Evolutionary conservation across 2,113 vertebrate genomes (phyloP).

Genomic region (Serinus canaria): DNA sequence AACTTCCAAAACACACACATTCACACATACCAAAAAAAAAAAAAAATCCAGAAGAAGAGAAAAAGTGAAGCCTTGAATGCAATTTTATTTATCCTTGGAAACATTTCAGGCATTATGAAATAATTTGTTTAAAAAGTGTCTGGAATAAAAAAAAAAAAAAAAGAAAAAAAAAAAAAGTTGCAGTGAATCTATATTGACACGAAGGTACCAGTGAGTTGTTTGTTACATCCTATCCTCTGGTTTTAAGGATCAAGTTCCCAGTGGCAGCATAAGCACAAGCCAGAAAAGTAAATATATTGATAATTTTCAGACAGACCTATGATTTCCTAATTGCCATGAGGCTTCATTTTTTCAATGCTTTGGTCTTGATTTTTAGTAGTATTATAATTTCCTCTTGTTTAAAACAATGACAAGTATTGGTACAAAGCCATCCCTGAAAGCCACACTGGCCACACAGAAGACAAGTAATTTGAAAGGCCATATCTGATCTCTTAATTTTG

Average conservation of each 20-base stretch:
- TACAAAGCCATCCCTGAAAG: neutral
- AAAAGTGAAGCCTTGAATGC: neutral
- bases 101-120: constrained; percentile 29
- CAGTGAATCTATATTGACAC: neutral
- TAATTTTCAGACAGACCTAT: neutral
- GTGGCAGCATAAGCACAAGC: neutral
- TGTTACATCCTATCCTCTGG: neutral
- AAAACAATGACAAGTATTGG: neutral
- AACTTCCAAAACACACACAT: fast-evolving
- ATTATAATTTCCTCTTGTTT: neutral
- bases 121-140: neutral
- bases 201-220: neutral
- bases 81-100: constrained; percentile 31
- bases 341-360: neutral
- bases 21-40: fast-evolving
- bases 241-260: neutral
- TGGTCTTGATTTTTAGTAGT: neutral
- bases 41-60: no score
- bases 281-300: neutral
- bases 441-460: neutral
- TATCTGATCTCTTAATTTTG: neutral
- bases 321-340: neutral
- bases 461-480: neutral
- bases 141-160: neutral
- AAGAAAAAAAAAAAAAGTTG: neutral